Conservation (phyloP, 2,888 invertebrate species). For the Fissipunctia ypsillon region DNA sequence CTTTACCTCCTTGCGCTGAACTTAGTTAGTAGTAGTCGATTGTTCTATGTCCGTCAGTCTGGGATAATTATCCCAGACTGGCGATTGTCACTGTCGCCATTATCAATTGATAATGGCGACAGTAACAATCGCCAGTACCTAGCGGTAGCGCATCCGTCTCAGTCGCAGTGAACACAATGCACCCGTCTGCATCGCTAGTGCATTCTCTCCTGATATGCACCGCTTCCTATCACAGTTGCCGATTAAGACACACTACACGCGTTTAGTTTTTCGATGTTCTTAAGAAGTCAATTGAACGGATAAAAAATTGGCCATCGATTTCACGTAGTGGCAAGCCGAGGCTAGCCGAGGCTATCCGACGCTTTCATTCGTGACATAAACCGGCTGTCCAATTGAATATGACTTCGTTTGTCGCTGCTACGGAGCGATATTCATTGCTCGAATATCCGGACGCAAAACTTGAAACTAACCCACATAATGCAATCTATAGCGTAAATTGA, state of each 20-base stretch:
- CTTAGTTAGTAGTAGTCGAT: neutral
- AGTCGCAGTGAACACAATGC: neutral
- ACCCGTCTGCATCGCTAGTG: no score
- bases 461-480: conserved; percentile 31
- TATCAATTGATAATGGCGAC: neutral
- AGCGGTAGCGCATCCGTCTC: no score
- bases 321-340: neutral
- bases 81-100: no score
- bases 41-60: no score
- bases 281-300: neutral
- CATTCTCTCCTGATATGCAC: neutral
- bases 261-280: neutral
- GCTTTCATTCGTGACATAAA: conserved; percentile 11
- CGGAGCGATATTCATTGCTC: conserved; percentile 18
- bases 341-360: neutral
- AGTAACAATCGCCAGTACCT: neutral
- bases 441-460: conserved; percentile 19
- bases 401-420: conserved; percentile 10
- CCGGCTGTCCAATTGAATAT: conserved; percentile 30
- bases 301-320: neutral
- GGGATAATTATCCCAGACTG: no score
- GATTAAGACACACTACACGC: neutral
- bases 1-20: neutral
- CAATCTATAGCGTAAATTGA: conserved; percentile 53
- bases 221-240: neutral